Percentiles rank a stretch among this genome's conserved stretches.
These are phyloP conservation scores for Scrobipalpa atriplicella DNA, from an alignment of 2,888 invertebrate species.

Conservation along the genomic window DNA sequence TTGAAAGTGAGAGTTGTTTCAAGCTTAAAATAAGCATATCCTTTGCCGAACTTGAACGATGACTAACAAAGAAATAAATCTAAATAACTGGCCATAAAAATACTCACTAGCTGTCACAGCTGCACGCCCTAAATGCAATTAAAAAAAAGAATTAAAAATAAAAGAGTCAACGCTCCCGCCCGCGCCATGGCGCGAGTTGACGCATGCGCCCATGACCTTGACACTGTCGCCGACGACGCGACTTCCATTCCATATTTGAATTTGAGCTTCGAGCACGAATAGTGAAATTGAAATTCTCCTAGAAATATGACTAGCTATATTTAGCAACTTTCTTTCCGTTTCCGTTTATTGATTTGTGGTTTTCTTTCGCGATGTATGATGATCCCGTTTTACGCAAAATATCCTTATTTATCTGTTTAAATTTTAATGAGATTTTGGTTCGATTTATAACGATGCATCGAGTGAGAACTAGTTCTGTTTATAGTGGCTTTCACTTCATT, in stretches of 20 bases:
- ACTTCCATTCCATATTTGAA: constrained; percentile 29
- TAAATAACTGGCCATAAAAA: constrained; percentile 25
- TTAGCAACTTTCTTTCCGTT: constrained; percentile 13
- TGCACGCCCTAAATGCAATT: constrained; percentile 48
- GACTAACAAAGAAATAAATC: constrained; percentile 30
- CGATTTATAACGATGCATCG: not conserved
- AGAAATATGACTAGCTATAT: not conserved
- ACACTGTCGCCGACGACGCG: constrained; percentile 48
- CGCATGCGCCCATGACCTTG: constrained; percentile 64
- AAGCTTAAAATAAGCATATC: not conserved
- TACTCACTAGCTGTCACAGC: constrained; percentile 38
- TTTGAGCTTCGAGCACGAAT: constrained; percentile 19
- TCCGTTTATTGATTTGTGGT: not conserved
- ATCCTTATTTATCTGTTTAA: no score
- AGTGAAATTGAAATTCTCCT: constrained; percentile 19
- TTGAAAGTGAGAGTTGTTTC: not conserved
- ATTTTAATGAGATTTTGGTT: no score
- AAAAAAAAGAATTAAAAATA: constrained; percentile 41
- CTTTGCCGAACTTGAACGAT: not conserved
- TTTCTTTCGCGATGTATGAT: not conserved
- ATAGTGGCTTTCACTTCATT: constrained; percentile 24
- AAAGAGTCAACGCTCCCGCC: constrained; percentile 44
- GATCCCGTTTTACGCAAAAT: no score
- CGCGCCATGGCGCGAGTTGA: constrained; percentile 35
- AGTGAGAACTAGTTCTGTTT: no score